Evolutionary conservation across 2,113 vertebrate genomes (phyloP), one percentile per base, ranked within the genome.

Genomic region (Miniopterus natalensis): DNA sequence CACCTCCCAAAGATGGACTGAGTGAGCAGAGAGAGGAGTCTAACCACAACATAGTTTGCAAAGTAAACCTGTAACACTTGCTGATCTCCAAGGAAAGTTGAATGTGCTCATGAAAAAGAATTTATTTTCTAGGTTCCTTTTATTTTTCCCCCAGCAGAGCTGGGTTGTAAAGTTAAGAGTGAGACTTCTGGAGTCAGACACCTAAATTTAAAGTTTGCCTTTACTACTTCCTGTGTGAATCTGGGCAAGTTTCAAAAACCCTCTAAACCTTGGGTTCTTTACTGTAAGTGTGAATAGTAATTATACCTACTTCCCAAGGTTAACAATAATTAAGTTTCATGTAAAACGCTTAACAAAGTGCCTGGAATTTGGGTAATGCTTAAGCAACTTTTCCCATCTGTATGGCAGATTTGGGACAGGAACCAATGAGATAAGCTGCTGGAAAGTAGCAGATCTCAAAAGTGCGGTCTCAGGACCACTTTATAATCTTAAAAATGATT

Each of bases 351-450:
- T 89, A 81, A n/a, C 27, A 45, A 70, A 57, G 49, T 71, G 14
- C 45, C 84, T 75, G 13, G 55, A 91, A 87, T 79, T 31, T 61
- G 87, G 74, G 59, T 57, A 78, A 47, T 84, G 42, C 13, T 84
- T 57, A 85, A 91, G 25, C 23, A 93, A 83, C 21, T 61, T 90
- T 21, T 73, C 31, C 12, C 15, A 85, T 80, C 53, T 88, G 36
- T 88, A 10, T 5, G 47, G 71, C 65, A 75, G 17, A 79, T 87
- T 59, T 92, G 40, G 79, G 73, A 73, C 8, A 66, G 42, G n/a
- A 94, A 83, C n/a, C 49, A 87, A 66, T 94, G 51, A 92, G 15
- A 92, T 9, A 25, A 93, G 61, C 47, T 73, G 47, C 47, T 84
- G 11, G 27, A 73, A 78, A 63, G 15, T 5, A 55, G 57, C 7